Base-by-base conservation (phyloP, 2,113 vertebrate species). In the Rhadina sibilatrix region DNA sequence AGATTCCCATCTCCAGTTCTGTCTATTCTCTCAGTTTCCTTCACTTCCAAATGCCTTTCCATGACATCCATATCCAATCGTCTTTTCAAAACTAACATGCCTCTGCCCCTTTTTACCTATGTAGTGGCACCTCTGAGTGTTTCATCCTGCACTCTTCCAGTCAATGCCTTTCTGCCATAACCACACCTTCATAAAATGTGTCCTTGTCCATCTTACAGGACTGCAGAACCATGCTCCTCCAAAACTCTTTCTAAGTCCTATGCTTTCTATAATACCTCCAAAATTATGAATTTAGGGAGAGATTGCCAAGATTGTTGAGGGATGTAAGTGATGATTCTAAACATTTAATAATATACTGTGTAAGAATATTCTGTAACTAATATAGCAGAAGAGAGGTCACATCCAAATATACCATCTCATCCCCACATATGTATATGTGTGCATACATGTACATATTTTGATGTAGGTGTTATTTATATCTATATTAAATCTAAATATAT, bases 1-100 rank as follows among this genome's bases (percentile, higher is more conserved):
- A 79, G 60, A 53, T 40, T 80, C 81, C 74, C 78, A 54, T 92
- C 90, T 57, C 47, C 21, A 33, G 88, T 95, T 96, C 89, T 83
- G 76, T 47, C 56, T 42, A 23, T 30, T 20, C 75, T 52, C 74
- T 52, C 64, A 40, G n/a, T 46, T 94, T 59, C 15, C 38, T 91
- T 80, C 71, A 27, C 76, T 42, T 25, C 3, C 2, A 15, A 63
- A 42, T 20, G 21, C 57, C 40, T 86, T 88, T 54, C 33, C 11
- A 6, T 52, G 49, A 60, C 42, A 82, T 87, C 46, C 68, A 35
- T 52, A 83, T 44, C 77, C 74, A 91, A 5, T 64, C 54, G 22
- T 50, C 50, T 77, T 80, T 64, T 92, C 79, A 90, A 46, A 42
- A 50, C 27, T 53, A n/a, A 59, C 35, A 50, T 42, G 38, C 17